Evolutionary conservation across 2,888 invertebrate genomes (phyloP).

Genomic region (Anaspis maculata): DNA sequence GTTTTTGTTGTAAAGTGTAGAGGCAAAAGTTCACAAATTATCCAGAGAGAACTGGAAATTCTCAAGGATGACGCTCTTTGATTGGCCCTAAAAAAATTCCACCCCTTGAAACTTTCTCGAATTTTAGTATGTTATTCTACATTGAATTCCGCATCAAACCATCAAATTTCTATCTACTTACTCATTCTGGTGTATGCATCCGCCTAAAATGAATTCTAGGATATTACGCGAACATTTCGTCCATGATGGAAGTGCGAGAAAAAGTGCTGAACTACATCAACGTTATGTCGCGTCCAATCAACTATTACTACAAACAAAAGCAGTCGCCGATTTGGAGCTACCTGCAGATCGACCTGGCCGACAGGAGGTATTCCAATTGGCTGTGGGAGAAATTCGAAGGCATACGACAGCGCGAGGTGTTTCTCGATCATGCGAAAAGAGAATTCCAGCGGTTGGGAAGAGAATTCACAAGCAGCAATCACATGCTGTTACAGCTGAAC

Average conservation of each 20-base stretch:
- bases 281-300: slow-evolving; percentile 91
- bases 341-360: slow-evolving; percentile 88
- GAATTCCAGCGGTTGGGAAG: slow-evolving; percentile 28
- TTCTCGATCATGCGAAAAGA: slow-evolving; percentile 53
- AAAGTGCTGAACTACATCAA: slow-evolving; percentile 89
- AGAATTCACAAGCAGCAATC: slow-evolving; percentile 20
- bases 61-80: no score
- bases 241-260: slow-evolving; percentile 92
- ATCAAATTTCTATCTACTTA: no score
- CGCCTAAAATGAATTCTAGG: slow-evolving; percentile 48
- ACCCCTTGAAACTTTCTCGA: no score
- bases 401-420: slow-evolving; percentile 70
- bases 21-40: no score
- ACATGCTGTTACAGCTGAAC: slow-evolving; percentile 26
- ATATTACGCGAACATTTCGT: slow-evolving; percentile 90
- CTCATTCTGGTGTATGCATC: no score
- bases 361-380: slow-evolving; percentile 85
- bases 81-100: no score
- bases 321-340: slow-evolving; percentile 85
- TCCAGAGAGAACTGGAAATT: no score
- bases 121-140: no score
- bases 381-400: slow-evolving; percentile 80
- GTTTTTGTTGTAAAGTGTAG: no score
- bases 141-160: no score
- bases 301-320: slow-evolving; percentile 39